These are phyloP conservation scores for Oscarella lobularis DNA, from an alignment of 37 sponge, comb jelly and placozoan genomes.

Conservation along the genomic window DNA sequence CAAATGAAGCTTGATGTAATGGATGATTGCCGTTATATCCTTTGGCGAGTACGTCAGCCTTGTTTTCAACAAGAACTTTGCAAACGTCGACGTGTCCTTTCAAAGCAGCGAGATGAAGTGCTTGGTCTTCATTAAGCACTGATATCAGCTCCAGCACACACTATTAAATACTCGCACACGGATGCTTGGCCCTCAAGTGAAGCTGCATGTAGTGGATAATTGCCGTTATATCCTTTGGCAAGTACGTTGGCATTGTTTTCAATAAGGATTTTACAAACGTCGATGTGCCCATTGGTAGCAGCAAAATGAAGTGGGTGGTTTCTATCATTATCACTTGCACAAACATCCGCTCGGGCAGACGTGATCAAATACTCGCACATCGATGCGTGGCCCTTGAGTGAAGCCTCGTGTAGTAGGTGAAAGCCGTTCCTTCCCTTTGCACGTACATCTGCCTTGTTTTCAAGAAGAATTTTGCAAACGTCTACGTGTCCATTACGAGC, in stretches of 20 bases:
- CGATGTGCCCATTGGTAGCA: background rate
- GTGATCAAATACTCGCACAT: background rate
- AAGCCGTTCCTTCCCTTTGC: too few relatives aligned
- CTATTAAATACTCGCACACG: too few relatives aligned
- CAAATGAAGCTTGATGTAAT: background rate
- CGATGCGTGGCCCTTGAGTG: background rate
- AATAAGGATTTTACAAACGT: background rate
- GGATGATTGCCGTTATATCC: background rate
- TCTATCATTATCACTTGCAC: background rate
- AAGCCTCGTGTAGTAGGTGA: background rate
- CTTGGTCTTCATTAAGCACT: background rate
- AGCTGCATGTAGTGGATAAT: too few relatives aligned
- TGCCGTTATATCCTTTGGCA: too few relatives aligned
- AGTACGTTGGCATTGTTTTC: too few relatives aligned
- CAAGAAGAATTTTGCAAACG: too few relatives aligned
- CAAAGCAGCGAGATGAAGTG: slow-evolving; percentile 1
- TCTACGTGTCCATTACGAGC: too few relatives aligned
- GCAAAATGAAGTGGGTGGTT: background rate
- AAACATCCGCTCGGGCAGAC: background rate
- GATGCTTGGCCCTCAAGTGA: too few relatives aligned
- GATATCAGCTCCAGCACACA: too few relatives aligned
- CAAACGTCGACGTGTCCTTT: background rate
- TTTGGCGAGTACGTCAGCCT: background rate
- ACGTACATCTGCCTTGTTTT: too few relatives aligned
- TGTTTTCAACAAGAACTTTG: background rate